Percentiles rank a stretch among this genome's conserved stretches.
Evolutionary conservation across 2,797 vertebrate species (phyloP).

Genomic region (Liparis tanakae): DNA sequence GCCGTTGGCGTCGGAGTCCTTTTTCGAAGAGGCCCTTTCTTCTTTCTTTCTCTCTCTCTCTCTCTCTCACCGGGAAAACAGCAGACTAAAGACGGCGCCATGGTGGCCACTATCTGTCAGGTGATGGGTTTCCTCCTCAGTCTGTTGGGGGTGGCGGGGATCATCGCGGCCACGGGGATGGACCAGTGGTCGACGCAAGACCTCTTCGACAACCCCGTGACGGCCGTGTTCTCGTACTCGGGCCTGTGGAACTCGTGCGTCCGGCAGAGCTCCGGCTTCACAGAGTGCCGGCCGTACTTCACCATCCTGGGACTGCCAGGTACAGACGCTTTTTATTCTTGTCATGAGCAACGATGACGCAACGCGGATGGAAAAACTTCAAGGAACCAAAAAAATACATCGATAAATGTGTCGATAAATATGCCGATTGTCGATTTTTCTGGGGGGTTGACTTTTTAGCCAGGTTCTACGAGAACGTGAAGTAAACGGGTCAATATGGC

Average conservation of each 20-base stretch:
- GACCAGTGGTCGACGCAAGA: slow-evolving; percentile 93
- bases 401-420: not conserved
- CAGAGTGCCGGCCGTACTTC: slow-evolving; percentile 90
- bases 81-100: slow-evolving; percentile 50
- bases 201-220: slow-evolving; percentile 87
- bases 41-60: not conserved
- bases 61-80: not conserved
- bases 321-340: slow-evolving; percentile 60
- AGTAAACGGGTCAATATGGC: not conserved
- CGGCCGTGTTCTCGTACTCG: slow-evolving; percentile 87
- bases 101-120: slow-evolving; percentile 89
- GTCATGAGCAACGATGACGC: not conserved
- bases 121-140: slow-evolving; percentile 88
- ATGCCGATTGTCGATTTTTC: not conserved
- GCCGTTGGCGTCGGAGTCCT: not conserved
- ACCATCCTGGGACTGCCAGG: slow-evolving; percentile 93
- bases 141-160: slow-evolving; percentile 81
- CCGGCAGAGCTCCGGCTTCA: slow-evolving; percentile 89
- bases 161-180: slow-evolving; percentile 87
- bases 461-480: not conserved
- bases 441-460: not conserved
- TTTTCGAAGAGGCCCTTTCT: no score
- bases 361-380: not conserved
- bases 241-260: slow-evolving; percentile 91
- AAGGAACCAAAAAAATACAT: not conserved